Percentiles rank a stretch among this genome's conserved stretches.
phyloP scores from a whole-genome alignment of 2,113 vertebrate genomes.

The Poeciliopsis prolifica region DNA sequence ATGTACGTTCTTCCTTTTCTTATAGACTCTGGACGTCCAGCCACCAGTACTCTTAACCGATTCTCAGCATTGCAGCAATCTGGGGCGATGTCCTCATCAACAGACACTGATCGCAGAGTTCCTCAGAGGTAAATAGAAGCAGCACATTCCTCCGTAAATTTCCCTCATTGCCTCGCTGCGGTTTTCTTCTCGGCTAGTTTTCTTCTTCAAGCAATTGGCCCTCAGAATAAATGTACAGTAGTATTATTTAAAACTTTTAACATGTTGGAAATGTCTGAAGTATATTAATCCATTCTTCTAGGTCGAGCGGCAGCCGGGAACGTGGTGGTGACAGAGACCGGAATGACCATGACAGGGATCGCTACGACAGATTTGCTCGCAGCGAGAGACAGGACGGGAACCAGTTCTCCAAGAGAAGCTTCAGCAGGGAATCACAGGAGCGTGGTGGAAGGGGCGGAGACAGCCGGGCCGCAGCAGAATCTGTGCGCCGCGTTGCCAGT shows the following conservation, averaged over 20 bases:
- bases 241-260: not conserved
- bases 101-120: conserved; percentile 87
- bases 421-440: conserved; percentile 92
- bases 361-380: conserved; percentile 78
- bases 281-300: conserved; percentile 39
- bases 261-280: not conserved
- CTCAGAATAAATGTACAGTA: not conserved
- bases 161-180: not conserved
- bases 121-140: conserved; percentile 84
- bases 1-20: not conserved
- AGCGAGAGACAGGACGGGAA: conserved; percentile 83
- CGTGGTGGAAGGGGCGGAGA: conserved; percentile 86
- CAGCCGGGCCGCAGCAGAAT: conserved; percentile 77
- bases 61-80: conserved; percentile 96
- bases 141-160: not conserved
- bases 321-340: conserved; percentile 66
- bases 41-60: conserved; percentile 93
- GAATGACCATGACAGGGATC: conserved; percentile 50
- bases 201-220: not conserved
- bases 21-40: conserved; percentile 85
- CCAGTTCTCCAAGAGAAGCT: conserved; percentile 89
- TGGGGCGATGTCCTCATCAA: conserved; percentile 47
- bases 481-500: conserved; percentile 90
- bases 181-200: not conserved
- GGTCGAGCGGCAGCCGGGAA: conserved; percentile 91